Base-by-base conservation (phyloP, 2,113 vertebrate genomes). In the Forbesichthys agassizii region DNA sequence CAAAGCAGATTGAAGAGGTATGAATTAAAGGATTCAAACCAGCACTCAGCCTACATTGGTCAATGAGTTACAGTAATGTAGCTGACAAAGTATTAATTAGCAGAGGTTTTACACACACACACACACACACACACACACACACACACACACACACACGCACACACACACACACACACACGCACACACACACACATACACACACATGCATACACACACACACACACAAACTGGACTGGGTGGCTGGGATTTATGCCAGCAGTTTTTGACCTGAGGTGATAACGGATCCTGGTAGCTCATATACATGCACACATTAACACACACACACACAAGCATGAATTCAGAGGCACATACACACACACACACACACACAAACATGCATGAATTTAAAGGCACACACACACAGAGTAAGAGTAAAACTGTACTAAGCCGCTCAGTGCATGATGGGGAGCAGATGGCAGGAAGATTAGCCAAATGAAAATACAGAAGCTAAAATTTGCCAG, bases 401-500 rank as follows among this genome's bases (percentile, higher is more conserved):
- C 12, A 60, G 51, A 62, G 7, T 11, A 20, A 73, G 49, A 77
- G 68, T 59, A 82, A 81, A 77, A 79, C 33, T 83, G 76, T 72
- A 71, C 85, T 81, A 83, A 77, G 73, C 74, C 75, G 72, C 61
- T 60, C 33, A 4, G 47, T 66, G 68, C 71, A 74, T 53, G 8
- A 82, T 84, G 6, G 88, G 75, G 84, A 90, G 86, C 95, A 96
- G 95, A 94, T 95, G 94, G 94, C 10, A 13, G 84, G 6, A 57
- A 86, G 87, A 75, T 92, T 88, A 92, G 90, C 83, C 85, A 93
- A 91, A 92, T 82, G 87, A 92, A 94, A 94, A 93, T 90, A 91
- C 89, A 86, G 0, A 68, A 85, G 52, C 79, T 83, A 86, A 92
- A 90, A 54, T 92, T 93, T 94, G 90, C 91, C 77, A 68, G 84